Evolutionary conservation across 2,113 vertebrate genomes (phyloP), one percentile per base, ranked within the genome.

Genomic region (human (Homo sapiens)): DNA sequence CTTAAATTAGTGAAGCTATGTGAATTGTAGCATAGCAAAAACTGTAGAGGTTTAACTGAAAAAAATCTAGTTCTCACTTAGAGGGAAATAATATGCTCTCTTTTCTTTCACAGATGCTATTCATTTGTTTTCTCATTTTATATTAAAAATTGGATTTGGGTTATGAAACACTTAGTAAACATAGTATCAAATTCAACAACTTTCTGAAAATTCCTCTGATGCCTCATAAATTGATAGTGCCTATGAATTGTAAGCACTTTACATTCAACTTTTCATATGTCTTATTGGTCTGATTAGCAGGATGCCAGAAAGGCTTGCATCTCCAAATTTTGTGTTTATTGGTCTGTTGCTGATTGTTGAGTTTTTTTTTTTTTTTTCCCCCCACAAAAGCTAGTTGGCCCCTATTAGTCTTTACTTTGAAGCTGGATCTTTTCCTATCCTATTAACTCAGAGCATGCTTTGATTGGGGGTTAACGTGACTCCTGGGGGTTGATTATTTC

Each of bases 111-210:
- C 32, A 94, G 32, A 48, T 75, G 8, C 8, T 20, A 35, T 23
- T 73, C 23, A 87, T 73, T 96, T 84, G 45, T 82, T 93, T 72
- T 80, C 30, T 76, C 38, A 82, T 88, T 82, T 76, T 68, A 81
- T 87, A 75, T 84, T 93, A 17, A 84, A 93, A 93, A 59, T 89
- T 78, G 50, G 13, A n/a, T 32, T 5, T 78, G 16, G 30, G 50
- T 96, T 93, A 48, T 89, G 55, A 48, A 52, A 64, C 72, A 43
- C 66, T 84, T 17, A 78, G 48, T 78, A 40, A 79, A 43, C 40
- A n/a, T 59, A 43, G 48, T 90, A 55, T 64, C 5, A 73, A 73
- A 32, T 73, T 55, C 72, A 73, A 68, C 27, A 84, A 45, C 76
- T 91, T 90, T 11, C 6, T 94, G 55, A 82, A 82, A 87, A 91